Base-by-base conservation (phyloP, 2,888 invertebrate genomes). In the Hololepta plana region DNA sequence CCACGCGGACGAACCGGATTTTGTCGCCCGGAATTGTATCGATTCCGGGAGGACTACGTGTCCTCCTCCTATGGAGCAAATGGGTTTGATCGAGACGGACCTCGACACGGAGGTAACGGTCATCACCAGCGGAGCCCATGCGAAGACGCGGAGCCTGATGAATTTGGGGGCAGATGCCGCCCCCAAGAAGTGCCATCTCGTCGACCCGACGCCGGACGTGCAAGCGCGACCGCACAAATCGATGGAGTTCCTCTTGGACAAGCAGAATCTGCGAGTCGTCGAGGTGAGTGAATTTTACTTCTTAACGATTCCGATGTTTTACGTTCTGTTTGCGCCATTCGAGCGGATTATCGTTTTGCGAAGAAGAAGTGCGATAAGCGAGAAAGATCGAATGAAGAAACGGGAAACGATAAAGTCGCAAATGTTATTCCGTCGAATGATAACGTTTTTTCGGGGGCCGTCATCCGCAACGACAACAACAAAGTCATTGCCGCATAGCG, bases 221-320 rank as follows among this genome's bases (percentile, higher is more conserved):
- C 6, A 7, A 17, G 17, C 17, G 8, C 40, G 64, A 37, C 79
- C 79, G 26, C 80, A 81, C 63, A 84, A 85, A 62, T 85, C 84
- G 59, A 87, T 88, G 87, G 88, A 88, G 69, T 88, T 87, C 64
- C 72, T 88, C 53, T 69, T 88, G 57, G 87, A 87, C 61, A 87
- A 85, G 62, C 81, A 85, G 55, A 85, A 82, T 62, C 76, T 84
- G 51, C 77, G 75, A 51, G 73, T 72, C 43, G 72, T 79, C 43
- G 72, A 82, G 82, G 84, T 84, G 51, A 74, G 77, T 64, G 29
- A 23, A 7, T 20, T 14, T 30, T 15, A 8, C 23, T 4, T 7
- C 8, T 24, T 27, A n/a, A n/a, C n/a, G 19, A 19, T 25, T 16
- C 9, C 3, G 5, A n/a, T n/a, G n/a, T n/a, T n/a, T n/a, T n/a